Percentiles rank a stretch among this genome's conserved stretches.
These are phyloP conservation scores for Sphecodes monilicornis DNA, from an alignment of 2,888 invertebrate genomes.

Conservation along the genomic window DNA sequence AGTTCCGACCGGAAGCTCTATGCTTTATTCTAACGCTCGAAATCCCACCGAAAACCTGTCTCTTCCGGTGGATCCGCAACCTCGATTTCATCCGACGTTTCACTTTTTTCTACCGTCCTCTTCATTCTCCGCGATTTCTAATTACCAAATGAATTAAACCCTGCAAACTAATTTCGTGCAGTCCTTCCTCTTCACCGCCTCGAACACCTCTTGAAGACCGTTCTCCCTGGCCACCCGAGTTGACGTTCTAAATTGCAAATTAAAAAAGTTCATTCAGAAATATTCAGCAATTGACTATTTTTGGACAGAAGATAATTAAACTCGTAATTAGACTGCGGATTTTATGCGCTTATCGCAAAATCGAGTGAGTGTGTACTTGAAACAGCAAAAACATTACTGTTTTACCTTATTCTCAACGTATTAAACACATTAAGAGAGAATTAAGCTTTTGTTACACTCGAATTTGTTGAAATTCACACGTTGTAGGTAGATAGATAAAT, in stretches of 20 bases:
- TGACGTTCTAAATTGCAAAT: constrained; percentile 72
- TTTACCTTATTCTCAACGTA: no score
- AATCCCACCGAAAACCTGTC: background rate
- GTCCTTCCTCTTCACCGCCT: constrained; percentile 79
- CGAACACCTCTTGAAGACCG: constrained; percentile 80
- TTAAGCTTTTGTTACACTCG: no score
- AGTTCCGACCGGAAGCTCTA: background rate
- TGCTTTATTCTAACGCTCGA: background rate
- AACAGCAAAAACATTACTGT: no score
- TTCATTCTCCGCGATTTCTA: constrained; percentile 6
- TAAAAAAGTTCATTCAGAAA: background rate
- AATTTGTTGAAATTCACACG: no score
- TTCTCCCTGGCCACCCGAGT: constrained; percentile 77
- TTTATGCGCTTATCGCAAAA: no score
- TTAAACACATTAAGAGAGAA: no score
- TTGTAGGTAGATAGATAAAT: no score
- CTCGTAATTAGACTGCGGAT: no score
- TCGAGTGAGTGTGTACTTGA: no score
- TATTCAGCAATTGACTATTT: background rate
- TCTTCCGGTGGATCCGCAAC: background rate
- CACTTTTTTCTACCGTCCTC: background rate
- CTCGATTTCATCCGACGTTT: constrained; percentile 6
- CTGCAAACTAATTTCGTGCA: constrained; percentile 78
- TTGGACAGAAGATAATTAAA: background rate
- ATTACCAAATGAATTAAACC: background rate